Conservation (phyloP, 2,888 invertebrate species). For the Eupithecia abbreviata region DNA sequence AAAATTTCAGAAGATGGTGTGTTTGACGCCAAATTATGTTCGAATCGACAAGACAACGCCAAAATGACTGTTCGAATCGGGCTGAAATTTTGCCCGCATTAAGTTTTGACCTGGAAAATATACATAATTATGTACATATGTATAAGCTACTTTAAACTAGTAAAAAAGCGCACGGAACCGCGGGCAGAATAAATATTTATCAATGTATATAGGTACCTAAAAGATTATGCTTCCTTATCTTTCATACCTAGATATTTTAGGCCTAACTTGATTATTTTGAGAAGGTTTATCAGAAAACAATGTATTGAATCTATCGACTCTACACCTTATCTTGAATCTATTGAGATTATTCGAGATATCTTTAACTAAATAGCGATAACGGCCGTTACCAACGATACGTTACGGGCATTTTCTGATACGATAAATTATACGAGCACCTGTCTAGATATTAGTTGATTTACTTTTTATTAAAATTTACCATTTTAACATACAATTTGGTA, state of each 20-base stretch:
- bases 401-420: slow-evolving; percentile 19
- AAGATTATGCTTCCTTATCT: neutral
- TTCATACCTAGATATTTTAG: neutral
- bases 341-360: slow-evolving; percentile 14
- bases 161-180: neutral
- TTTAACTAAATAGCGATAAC: slow-evolving; percentile 21
- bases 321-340: slow-evolving; percentile 2
- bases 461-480: neutral
- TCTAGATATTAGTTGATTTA: slow-evolving; percentile 1
- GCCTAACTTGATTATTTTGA: slow-evolving; percentile 2
- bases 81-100: neutral
- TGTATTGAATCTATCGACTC: neutral
- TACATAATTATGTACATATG: too few relatives aligned
- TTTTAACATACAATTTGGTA: neutral
- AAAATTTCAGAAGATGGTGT: neutral
- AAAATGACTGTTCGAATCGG: neutral
- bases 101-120: neutral
- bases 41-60: neutral
- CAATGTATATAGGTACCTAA: neutral
- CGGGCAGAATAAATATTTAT: neutral
- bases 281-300: slow-evolving; percentile 6
- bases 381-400: slow-evolving; percentile 18
- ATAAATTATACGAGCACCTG: slow-evolving; percentile 5
- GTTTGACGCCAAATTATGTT: neutral
- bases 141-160: neutral